Base-by-base conservation (phyloP, 2,797 vertebrate genomes). In the Potorous gilbertii region DNA sequence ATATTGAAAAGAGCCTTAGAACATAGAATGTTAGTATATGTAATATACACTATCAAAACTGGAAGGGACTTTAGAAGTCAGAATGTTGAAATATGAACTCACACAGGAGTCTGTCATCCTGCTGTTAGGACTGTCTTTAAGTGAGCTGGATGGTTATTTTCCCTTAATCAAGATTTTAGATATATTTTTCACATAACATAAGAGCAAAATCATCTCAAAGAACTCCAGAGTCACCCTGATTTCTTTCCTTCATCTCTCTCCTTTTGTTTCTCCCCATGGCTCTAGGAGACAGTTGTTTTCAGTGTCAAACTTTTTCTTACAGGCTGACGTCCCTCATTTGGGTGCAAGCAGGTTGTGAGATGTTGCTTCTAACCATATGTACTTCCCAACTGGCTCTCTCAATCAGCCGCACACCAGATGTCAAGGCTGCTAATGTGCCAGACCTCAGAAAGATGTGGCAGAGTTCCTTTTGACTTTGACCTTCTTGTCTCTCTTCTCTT, bases 281-380 rank as follows among this genome's bases (percentile, higher is more conserved):
- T 27, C 74, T 46, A 87, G 74, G 21, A 87, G 40, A 87, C 74
- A 87, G 40, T 87, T 87, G 74, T 87, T 87, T 87, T 87, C 40
- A 46, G 74, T 87, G 74, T 87, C 74, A 87, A 46, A 87, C 74
- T 87, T 87, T 50, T 74, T 74, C 66, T 40, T 74, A 74, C 74
- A 27, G 21, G 40, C n/a, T 87, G 40, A 87, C 21, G 8, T 46
- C 74, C 40, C 74, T 87, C 21, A 46, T 87, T 87, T 87, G 74
- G 74, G 74, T 87, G 74, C n/a, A 46, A 46, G 74, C 9, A 87
- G 74, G 40, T 87, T 87, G 40, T 87, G 74, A 87, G 74, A 87
- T 46, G 74, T 87, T 87, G 74, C 74, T 87, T 87, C 74, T 87
- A 87, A 87, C 74, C 74, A 87, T 87, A 87, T 87, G 74, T 87